Evolutionary conservation across 2,113 vertebrate genomes (phyloP).

Genomic region (Apeltes quadracus): DNA sequence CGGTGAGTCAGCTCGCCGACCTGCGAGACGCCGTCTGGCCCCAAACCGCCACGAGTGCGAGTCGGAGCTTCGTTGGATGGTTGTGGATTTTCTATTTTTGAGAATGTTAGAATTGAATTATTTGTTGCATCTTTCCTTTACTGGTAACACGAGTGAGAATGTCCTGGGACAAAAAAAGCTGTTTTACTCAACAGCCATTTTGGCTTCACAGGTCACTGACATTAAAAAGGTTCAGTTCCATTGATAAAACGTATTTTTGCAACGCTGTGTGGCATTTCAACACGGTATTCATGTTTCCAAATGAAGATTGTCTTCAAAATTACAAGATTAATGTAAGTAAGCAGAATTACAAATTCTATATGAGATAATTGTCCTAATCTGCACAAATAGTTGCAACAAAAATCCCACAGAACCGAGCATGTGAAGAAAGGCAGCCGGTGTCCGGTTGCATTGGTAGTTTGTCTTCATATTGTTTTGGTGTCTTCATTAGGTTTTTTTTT

Average conservation of each 20-base stretch:
- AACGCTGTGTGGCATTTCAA: neutral
- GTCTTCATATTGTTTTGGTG: neutral
- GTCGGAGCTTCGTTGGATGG: neutral
- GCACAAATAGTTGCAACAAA: neutral
- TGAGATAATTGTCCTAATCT: neutral
- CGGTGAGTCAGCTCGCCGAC: conserved; percentile 58
- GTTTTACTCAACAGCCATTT: neutral
- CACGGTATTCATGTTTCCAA: neutral
- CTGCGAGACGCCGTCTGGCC: too few relatives aligned
- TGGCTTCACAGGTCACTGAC: neutral
- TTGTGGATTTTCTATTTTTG: conserved; percentile 1
- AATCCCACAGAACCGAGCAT: neutral
- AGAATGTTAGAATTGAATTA: neutral
- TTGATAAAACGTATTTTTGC: neutral
- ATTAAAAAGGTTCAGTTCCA: neutral
- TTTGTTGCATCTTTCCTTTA: neutral
- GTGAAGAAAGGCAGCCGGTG: neutral
- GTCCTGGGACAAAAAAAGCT: neutral
- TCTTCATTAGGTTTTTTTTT: neutral
- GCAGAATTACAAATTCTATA: neutral
- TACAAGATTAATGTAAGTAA: neutral
- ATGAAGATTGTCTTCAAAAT: neutral
- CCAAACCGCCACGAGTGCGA: neutral
- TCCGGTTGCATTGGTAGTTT: neutral
- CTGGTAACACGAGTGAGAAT: neutral